Percentiles rank a stretch among this genome's conserved stretches.
These are phyloP conservation scores for Microctonus brassicae DNA, from an alignment of 2,888 invertebrate species.

Conservation along the genomic window DNA sequence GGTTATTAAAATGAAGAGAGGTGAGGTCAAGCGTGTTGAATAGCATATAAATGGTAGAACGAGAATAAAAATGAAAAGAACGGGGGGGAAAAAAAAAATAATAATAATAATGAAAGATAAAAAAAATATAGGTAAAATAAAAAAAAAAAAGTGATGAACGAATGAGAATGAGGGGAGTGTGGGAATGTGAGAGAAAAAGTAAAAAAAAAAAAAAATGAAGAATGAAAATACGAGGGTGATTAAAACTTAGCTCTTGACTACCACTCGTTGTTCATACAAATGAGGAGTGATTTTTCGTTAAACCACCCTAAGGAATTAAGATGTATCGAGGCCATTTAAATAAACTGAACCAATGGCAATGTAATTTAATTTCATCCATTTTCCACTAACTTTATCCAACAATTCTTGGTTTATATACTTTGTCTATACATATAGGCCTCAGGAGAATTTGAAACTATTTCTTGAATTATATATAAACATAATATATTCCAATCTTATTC, in stretches of 20 bases:
- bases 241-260: constrained; percentile 24
- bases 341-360: constrained; percentile 13
- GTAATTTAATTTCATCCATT: constrained; percentile 22
- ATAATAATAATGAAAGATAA: not conserved
- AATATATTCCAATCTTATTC: not conserved
- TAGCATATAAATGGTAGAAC: not conserved
- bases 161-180: not conserved
- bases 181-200: not conserved
- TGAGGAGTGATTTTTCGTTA: constrained; percentile 24
- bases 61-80: not conserved
- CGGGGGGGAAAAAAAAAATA: not conserved
- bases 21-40: constrained; percentile 16
- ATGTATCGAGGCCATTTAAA: constrained; percentile 20
- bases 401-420: not conserved
- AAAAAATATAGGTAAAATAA: not conserved
- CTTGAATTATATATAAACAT: not conserved
- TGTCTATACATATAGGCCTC: too few species aligned
- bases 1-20: constrained; percentile 27
- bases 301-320: constrained; percentile 12
- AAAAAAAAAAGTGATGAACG: constrained; percentile 1
- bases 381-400: not conserved
- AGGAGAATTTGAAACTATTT: not conserved
- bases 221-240: constrained; percentile 28
- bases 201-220: not conserved
- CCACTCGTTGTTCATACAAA: constrained; percentile 27